phyloP scores from a whole-genome alignment of 2,113 vertebrate species.

The Gymnobelideus leadbeateri region DNA sequence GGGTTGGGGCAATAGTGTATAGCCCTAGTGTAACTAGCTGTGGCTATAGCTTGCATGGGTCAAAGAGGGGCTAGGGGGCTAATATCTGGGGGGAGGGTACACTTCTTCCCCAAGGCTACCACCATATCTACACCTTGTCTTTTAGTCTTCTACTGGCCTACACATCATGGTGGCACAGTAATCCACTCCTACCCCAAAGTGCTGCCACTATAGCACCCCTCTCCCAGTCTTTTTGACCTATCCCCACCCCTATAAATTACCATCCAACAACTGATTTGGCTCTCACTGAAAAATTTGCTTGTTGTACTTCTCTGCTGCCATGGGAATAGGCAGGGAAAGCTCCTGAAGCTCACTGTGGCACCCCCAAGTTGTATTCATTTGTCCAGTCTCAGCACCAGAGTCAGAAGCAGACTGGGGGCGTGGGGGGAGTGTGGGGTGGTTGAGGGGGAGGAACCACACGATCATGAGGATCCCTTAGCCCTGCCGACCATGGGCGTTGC shows the following conservation, averaged over 20 bases:
- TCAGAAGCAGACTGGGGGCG: background rate
- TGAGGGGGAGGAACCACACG: background rate
- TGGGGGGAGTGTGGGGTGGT: background rate
- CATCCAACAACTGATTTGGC: background rate
- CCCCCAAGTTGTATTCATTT: background rate
- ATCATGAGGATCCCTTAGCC: background rate
- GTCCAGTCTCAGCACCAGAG: background rate
- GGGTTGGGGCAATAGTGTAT: too few relatives aligned
- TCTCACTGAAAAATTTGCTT: background rate
- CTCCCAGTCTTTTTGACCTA: background rate
- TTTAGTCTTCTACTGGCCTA: background rate
- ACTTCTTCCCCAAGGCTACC: background rate
- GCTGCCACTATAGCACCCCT: background rate
- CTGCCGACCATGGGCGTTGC: background rate
- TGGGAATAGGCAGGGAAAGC: background rate
- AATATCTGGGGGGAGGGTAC: background rate
- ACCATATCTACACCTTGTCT: background rate
- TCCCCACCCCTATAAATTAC: background rate
- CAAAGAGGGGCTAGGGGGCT: background rate
- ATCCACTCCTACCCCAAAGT: background rate
- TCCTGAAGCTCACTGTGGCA: background rate
- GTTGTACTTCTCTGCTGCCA: background rate
- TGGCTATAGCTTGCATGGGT: background rate
- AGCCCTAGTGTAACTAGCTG: background rate
- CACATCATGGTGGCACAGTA: background rate